Conservation (phyloP, 2,113 vertebrate genomes). For the Setophaga coronata region DNA sequence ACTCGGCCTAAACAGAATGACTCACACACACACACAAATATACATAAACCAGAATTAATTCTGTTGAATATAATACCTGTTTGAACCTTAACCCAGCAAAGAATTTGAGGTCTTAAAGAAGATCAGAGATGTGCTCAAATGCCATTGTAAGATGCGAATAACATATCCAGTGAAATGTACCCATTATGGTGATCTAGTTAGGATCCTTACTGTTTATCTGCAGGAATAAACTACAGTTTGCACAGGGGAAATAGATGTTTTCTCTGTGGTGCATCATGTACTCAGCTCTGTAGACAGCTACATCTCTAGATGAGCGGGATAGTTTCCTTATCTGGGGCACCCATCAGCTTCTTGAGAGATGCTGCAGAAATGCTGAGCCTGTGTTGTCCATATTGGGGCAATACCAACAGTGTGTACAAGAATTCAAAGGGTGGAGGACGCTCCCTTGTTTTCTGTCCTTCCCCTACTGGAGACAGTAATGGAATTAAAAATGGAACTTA, state of each 20-base stretch:
- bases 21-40: not conserved
- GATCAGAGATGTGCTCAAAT: not conserved
- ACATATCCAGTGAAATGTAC: not conserved
- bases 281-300: not conserved
- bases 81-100: not conserved
- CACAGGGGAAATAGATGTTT: not conserved
- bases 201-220: not conserved
- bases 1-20: conserved; percentile 31
- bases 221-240: not conserved
- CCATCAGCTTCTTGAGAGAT: not conserved
- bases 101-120: not conserved
- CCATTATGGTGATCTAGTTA: not conserved
- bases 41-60: not conserved
- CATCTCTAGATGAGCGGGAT: not conserved
- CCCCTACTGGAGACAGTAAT: not conserved
- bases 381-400: rapidly evolving
- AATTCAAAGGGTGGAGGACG: not conserved
- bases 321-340: not conserved
- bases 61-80: not conserved
- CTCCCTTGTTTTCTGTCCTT: not conserved
- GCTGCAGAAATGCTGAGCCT: not conserved
- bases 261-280: not conserved
- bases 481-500: not conserved
- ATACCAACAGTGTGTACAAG: not conserved
- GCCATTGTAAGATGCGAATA: not conserved